These are phyloP conservation scores for Peribatodes rhomboidaria DNA, from an alignment of 2,888 invertebrate species.

Conservation along the genomic window DNA sequence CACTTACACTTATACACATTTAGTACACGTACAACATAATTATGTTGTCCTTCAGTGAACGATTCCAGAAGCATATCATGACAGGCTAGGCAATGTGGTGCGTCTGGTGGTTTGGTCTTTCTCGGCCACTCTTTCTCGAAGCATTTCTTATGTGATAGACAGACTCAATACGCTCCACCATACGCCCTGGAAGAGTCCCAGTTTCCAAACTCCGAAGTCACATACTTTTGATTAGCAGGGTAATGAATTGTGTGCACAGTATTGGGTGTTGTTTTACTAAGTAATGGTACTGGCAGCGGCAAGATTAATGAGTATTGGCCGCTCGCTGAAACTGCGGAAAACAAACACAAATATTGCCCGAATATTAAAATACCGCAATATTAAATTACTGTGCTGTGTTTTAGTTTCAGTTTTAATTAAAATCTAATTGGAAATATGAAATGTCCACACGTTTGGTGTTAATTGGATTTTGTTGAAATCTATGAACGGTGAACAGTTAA, in stretches of 20 bases:
- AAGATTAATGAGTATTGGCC: slow-evolving; percentile 43
- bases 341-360: slow-evolving; percentile 23
- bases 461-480: slow-evolving; percentile 15
- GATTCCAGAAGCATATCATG: no score
- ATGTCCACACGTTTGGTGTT: slow-evolving; percentile 5
- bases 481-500: neutral
- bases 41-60: no score
- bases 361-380: slow-evolving; percentile 21
- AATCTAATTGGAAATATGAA: slow-evolving; percentile 25
- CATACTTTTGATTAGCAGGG: slow-evolving; percentile 47
- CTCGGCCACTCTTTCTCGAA: no score
- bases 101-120: no score
- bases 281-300: slow-evolving; percentile 35
- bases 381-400: slow-evolving; percentile 26
- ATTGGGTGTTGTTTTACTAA: slow-evolving; percentile 38
- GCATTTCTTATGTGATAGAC: no score
- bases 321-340: slow-evolving; percentile 23
- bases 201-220: slow-evolving; percentile 18
- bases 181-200: slow-evolving; percentile 20
- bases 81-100: no score
- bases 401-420: slow-evolving; percentile 24
- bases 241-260: slow-evolving; percentile 44
- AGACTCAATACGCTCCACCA: no score
- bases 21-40: no score
- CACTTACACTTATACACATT: no score